Evolutionary conservation across 2,797 vertebrate species (phyloP).

Genomic region (Pipistrellus pygmaeus): DNA sequence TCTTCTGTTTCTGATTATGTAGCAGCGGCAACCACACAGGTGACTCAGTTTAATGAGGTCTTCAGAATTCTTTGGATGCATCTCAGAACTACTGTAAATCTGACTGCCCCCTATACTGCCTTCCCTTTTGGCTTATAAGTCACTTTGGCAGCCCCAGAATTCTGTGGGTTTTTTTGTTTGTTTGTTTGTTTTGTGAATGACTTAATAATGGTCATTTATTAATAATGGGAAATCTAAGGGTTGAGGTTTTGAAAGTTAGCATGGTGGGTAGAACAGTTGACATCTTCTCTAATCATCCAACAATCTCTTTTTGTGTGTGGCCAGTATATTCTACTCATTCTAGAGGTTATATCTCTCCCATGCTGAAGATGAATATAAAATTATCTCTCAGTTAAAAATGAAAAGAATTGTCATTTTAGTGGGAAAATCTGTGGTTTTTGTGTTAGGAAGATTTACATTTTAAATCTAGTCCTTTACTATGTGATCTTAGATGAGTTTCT

Average conservation of each 20-base stretch:
- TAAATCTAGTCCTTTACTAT: not conserved
- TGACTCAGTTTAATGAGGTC: not conserved
- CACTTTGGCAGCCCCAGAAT: not conserved
- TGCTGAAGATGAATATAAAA: not conserved
- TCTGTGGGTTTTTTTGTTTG: not conserved
- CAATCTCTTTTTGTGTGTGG: not conserved
- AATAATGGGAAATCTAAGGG: not conserved
- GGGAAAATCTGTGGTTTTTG: not conserved
- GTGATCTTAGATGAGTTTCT: not conserved
- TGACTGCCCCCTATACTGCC: not conserved
- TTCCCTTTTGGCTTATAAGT: slow-evolving; percentile 7
- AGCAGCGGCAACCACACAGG: not conserved
- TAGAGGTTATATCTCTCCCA: not conserved
- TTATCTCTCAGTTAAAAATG: slow-evolving; percentile 52
- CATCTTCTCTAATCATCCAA: not conserved
- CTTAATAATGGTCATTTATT: not conserved
- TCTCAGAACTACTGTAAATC: not conserved
- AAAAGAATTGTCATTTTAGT: not conserved
- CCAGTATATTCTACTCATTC: not conserved
- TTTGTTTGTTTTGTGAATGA: not conserved
- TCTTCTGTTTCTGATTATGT: not conserved
- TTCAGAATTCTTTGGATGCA: not conserved
- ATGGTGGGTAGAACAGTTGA: not conserved
- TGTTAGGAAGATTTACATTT: slow-evolving; percentile 37
- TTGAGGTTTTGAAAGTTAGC: not conserved